Evolutionary conservation across 2,888 invertebrate genomes (phyloP), one percentile per base, ranked within the genome.

Genomic region (Netelia melanura): DNA sequence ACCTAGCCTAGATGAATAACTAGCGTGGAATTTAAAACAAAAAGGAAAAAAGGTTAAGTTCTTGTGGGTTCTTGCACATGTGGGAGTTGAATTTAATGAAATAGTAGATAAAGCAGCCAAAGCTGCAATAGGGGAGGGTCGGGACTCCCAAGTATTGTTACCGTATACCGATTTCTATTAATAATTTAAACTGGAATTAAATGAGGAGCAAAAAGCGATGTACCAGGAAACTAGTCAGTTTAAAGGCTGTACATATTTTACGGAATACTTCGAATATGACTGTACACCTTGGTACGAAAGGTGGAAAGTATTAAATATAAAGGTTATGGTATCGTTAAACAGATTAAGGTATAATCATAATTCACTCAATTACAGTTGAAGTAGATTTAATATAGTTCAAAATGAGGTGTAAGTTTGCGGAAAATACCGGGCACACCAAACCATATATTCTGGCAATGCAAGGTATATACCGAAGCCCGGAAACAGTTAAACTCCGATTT

Each of bases 21-120:
- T 77, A 23, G 30, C 52, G 21, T 71, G 62, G 38, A 25, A 62
- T 5, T 9, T 78, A 21, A 23, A n/a, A 30, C 43, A 56, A 64
- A 25, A 62, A 8, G 10, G 44, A 1, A 23, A 38, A 38, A 25
- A 1, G 0, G 21, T 76, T 9, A 44, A 75, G 44, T n/a, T 81
- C 3, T 76, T 81, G 43, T 82, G 81, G 81, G 17, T 64, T 11
- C 82, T 77, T 21, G 76, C 82, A 8, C 82, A 82, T 64, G 56
- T 77, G 11, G 70, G 76, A 14, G 43, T 70, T 6, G n/a, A 9
- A 9, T 58, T 43, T 6, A 75, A 81, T 17, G 82, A 82, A 64
- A 44, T 14, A 52, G 64, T 67, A 1, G 77, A 82, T 64, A 14
- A 14, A 11, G 62, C 44, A 0, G 79, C 79, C 10, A 79, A 79